Conservation (phyloP, 2,888 invertebrate species). For the Acanthosepion esculentum region DNA sequence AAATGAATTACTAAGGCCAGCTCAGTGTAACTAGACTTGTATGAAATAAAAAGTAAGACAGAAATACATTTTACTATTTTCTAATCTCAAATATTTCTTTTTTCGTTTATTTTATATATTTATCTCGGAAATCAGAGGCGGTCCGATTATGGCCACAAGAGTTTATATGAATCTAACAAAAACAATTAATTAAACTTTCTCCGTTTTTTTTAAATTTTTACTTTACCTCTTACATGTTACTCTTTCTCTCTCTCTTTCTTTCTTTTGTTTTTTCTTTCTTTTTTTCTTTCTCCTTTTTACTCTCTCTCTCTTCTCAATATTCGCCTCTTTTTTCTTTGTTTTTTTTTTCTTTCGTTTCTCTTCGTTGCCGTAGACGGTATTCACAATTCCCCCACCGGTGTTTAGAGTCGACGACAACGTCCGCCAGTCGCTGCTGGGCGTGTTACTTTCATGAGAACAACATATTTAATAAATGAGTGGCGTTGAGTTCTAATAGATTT, state of each 20-base stretch:
- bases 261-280: background rate
- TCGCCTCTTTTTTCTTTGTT: background rate
- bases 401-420: background rate
- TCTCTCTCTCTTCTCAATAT: background rate
- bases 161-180: too few species aligned
- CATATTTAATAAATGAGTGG: conserved; percentile 33
- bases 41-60: too few species aligned
- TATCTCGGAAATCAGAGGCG: too few species aligned
- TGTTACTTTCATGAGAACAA: background rate
- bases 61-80: too few species aligned
- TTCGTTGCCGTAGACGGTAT: background rate
- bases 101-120: too few species aligned
- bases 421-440: background rate
- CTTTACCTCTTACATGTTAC: too few species aligned
- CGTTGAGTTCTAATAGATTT: background rate
- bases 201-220: too few species aligned
- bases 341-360: background rate
- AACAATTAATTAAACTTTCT: too few species aligned
- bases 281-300: background rate
- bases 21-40: too few species aligned
- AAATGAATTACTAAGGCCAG: too few species aligned
- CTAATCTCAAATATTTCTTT: too few species aligned
- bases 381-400: background rate
- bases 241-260: background rate
- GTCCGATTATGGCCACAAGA: too few species aligned